Percentiles rank a stretch among this genome's conserved stretches.
Evolutionary conservation across 2,113 vertebrate species (phyloP).

Genomic region (Oreochromis spilurus): DNA sequence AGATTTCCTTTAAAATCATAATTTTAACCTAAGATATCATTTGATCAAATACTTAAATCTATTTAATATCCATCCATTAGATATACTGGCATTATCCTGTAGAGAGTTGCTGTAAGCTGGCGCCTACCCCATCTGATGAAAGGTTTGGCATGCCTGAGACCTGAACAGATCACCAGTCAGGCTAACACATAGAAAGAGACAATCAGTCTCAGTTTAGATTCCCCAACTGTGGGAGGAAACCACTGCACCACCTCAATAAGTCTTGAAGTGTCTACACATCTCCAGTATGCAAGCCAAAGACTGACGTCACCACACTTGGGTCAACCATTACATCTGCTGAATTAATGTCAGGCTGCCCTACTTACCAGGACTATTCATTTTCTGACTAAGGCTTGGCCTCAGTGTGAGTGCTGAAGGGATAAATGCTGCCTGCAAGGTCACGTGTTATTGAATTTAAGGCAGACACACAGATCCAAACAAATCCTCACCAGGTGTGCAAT

Average conservation of each 20-base stretch:
- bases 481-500: not conserved
- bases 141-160: not conserved
- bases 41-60: not conserved
- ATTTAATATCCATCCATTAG: not conserved
- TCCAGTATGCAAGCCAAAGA: not conserved
- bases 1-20: not conserved
- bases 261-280: not conserved
- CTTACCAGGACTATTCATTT: constrained; percentile 12
- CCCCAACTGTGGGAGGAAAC: not conserved
- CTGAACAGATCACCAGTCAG: not conserved
- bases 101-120: not conserved
- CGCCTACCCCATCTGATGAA: not conserved
- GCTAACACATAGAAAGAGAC: not conserved
- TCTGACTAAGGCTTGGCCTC: not conserved
- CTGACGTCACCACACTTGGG: not conserved
- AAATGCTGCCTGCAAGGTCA: not conserved
- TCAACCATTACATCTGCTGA: not conserved
- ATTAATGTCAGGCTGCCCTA: constrained; percentile 11
- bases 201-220: not conserved
- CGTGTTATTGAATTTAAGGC: not conserved
- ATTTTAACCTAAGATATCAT: not conserved
- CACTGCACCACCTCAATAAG: not conserved
- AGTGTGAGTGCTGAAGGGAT: not conserved
- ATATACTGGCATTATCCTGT: not conserved
- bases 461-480: not conserved